A percentile compares a stretch with the other conserved stretches of the same genome.
phyloP scores from a whole-genome alignment of 1,140 invertebrate species.

The Halyomorpha halys region DNA sequence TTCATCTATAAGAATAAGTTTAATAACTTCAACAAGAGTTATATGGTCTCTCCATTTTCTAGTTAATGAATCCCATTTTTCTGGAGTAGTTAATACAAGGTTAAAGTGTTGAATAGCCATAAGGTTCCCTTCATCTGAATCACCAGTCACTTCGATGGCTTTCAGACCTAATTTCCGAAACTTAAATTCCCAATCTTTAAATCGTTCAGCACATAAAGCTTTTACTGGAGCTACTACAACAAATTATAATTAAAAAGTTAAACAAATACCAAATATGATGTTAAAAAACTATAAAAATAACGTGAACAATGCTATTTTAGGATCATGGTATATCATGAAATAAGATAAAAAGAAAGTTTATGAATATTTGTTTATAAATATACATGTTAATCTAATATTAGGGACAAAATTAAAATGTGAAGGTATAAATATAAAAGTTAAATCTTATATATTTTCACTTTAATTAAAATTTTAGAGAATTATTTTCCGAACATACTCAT shows the following conservation, averaged over 20 bases:
- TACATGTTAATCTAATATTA: too few relatives aligned
- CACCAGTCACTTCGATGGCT: constrained; percentile 63
- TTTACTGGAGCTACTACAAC: constrained; percentile 69
- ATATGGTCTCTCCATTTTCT: constrained; percentile 57
- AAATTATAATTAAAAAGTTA: not conserved
- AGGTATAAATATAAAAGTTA: too few relatives aligned
- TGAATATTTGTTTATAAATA: too few relatives aligned
- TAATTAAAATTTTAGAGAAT: too few relatives aligned
- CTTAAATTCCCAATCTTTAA: constrained; percentile 59
- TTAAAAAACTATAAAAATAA: too few relatives aligned
- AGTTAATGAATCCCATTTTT: constrained; percentile 75
- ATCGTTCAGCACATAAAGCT: constrained; percentile 60
- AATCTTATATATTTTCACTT: too few relatives aligned
- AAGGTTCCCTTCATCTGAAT: constrained; percentile 54
- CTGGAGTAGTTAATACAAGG: constrained; percentile 69
- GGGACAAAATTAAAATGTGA: too few relatives aligned
- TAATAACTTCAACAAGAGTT: constrained; percentile 48
- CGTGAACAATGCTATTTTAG: too few relatives aligned
- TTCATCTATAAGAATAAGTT: constrained; percentile 73
- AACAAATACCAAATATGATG: too few relatives aligned
- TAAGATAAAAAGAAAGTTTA: too few relatives aligned
- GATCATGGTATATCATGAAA: too few relatives aligned
- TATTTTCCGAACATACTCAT: too few relatives aligned
- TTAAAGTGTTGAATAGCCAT: constrained; percentile 36
- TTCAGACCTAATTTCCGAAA: constrained; percentile 50